Base-by-base conservation (phyloP, 2,888 invertebrate species). In the Aspidiotus destructor region DNA sequence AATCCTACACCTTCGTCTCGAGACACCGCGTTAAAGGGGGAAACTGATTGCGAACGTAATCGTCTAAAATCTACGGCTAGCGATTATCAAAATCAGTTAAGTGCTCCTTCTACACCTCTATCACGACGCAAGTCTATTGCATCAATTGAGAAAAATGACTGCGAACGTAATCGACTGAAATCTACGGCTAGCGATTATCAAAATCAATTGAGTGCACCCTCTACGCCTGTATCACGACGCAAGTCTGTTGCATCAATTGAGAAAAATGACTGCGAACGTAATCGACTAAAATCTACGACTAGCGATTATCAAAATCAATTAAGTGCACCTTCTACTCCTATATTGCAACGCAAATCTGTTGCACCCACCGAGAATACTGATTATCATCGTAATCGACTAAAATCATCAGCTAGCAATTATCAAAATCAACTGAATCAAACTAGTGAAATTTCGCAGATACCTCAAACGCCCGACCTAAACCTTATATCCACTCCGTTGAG, bases 51-150 rank as follows among this genome's bases (percentile, higher is more conserved):
- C 10, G 55, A 67, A 67, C 40, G 28, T 15, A 67, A 67, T 28
- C 42, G 11, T 15, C 67, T 58, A 13, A 58, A 28, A 58, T 44
- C 58, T 8, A 48, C 52, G 42, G 58, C 57, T 40, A 67, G 67
- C 41, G 67, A 67, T 28, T 58, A 60, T 13, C 67, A 67, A 10
- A 67, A 67, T 52, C 44, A 41, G 11, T 44, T 67, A 3, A 67
- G 60, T 52, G 40, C 28, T 2, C 17, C 13, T 28, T 58, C 58
- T 9, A 28, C 40, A 8, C 58, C 16, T 10, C 6, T 54, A 9
- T 13, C 55, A 2, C 8, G 16, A 16, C 28, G 28, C 28, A 28
- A 28, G 5, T 48, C 48, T 48, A 1, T 48, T n/a, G n/a, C 48
- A 13, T n/a, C 48, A 3, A 48, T 48, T 6, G 28, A 28, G 28